Evolutionary conservation across 1,140 invertebrate genomes (phyloP).

Genomic region (Drosophila parvula): DNA sequence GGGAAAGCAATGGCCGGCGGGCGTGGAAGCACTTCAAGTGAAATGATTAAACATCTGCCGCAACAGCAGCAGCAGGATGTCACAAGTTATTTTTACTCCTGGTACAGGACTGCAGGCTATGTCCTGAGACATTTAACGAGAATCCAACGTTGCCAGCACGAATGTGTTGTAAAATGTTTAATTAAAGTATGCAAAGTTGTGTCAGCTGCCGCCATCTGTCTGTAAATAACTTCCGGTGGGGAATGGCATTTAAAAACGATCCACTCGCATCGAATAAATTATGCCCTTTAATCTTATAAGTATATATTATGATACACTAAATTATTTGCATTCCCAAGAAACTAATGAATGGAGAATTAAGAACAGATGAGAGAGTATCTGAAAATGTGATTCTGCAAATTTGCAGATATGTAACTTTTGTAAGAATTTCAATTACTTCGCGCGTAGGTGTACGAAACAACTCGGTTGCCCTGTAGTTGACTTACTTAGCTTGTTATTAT

Average conservation of each 20-base stretch:
- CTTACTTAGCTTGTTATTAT: conserved; percentile 33
- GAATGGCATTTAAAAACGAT: not conserved
- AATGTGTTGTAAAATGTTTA: conserved; percentile 61
- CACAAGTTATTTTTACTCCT: conserved; percentile 44
- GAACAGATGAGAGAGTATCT: not conserved
- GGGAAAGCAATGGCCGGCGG: conserved; percentile 21
- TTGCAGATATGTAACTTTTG: not conserved
- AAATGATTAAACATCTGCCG: conserved; percentile 60
- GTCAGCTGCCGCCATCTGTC: conserved; percentile 59
- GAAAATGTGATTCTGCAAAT: not conserved
- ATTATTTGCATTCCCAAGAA: not conserved
- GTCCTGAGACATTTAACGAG: conserved; percentile 68
- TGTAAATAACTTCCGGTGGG: conserved; percentile 67
- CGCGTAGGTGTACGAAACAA: conserved; percentile 25
- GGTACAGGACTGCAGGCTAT: conserved; percentile 56
- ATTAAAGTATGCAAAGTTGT: conserved; percentile 77
- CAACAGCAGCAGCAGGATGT: conserved; percentile 25
- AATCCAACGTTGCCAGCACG: conserved; percentile 53
- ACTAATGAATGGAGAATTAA: not conserved
- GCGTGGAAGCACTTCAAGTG: conserved; percentile 44
- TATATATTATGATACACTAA: not conserved
- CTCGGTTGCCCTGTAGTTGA: conserved; percentile 31
- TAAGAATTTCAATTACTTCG: conserved; percentile 3
- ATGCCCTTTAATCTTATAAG: not conserved
- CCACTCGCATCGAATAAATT: not conserved